phyloP scores from a whole-genome alignment of 2,888 invertebrate species.

The Drosophila neonasuta region DNA sequence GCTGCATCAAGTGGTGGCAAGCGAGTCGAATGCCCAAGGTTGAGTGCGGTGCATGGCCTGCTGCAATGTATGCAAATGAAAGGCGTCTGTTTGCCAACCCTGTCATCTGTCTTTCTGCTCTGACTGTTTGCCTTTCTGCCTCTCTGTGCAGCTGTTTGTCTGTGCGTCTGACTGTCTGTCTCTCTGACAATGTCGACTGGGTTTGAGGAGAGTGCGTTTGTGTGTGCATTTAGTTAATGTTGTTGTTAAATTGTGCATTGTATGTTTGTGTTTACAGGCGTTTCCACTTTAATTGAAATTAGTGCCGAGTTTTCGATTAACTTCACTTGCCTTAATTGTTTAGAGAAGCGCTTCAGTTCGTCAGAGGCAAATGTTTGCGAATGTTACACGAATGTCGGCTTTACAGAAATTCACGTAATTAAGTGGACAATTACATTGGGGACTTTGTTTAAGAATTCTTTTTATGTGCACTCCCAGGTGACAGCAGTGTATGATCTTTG shows the following conservation, averaged over 20 bases:
- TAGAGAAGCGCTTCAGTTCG: constrained; percentile 25
- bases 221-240: constrained; percentile 59
- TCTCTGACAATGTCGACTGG: constrained; percentile 17
- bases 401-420: constrained; percentile 31
- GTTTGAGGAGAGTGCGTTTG: constrained; percentile 1
- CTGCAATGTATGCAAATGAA: constrained; percentile 67
- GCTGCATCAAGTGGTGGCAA: constrained; percentile 16
- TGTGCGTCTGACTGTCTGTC: constrained; percentile 10
- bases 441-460: constrained; percentile 10
- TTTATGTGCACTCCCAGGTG: constrained; percentile 5
- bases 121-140: constrained; percentile 38
- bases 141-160: neutral
- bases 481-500: constrained; percentile 20
- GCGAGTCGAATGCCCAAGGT: constrained; percentile 17
- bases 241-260: constrained; percentile 67
- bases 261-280: constrained; percentile 47
- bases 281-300: constrained; percentile 75
- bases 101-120: constrained; percentile 32
- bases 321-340: constrained; percentile 30
- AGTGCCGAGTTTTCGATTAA: constrained; percentile 67
- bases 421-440: constrained; percentile 20
- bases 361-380: constrained; percentile 38
- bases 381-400: constrained; percentile 3
- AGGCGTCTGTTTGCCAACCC: constrained; percentile 49
- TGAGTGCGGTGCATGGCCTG: constrained; percentile 13